Base-by-base conservation (phyloP, 1,140 invertebrate genomes). In the Rhopalosiphum maidis region DNA sequence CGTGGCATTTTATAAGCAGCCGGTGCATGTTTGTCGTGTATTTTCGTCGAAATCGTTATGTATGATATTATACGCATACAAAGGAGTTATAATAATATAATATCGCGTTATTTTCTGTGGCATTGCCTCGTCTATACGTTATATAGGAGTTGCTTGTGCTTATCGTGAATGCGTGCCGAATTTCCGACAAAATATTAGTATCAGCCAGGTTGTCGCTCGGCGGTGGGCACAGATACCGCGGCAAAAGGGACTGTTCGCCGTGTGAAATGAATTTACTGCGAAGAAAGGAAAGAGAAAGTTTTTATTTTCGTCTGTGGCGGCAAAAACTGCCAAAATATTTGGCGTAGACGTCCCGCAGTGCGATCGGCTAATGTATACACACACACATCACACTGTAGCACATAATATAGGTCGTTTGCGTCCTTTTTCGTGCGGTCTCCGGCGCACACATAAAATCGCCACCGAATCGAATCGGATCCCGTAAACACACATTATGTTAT, bases 261-360 rank as follows among this genome's bases (percentile, higher is more conserved):
- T 2, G 51, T 60, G 54, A 41, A 90, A 60, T 23, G 88, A 5
- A 37, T 54, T 23, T 4, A 51, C n/a, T 3, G 35, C 48, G 51
- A 55, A 41, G 88, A 89, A 89, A 82, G 90, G 51, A 93, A 92
- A 86, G 91, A 93, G 91, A 93, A 93, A 93, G 91, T 93, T 93
- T 93, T 93, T 93, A 41, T 93, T 93, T 93, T 93, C 43, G 37
- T 91, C 25, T 60, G 18, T 25, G 90, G 55, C 55, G 46, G 77
- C 90, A 43, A 93, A 86, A 93, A 93, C 91, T 93, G 91, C 91
- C 91, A 93, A 93, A 93, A 93, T 93, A 93, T 93, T 93, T 93
- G n/a, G 48, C 91, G 35, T 48, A 41, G 91, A 54, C 82, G 37
- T 93, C 91, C 91, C 48, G 82, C 15, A 7, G 91, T 7, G 91